These are phyloP conservation scores for Candidula unifasciata DNA, from an alignment of 2,888 invertebrate genomes.

Conservation along the genomic window DNA sequence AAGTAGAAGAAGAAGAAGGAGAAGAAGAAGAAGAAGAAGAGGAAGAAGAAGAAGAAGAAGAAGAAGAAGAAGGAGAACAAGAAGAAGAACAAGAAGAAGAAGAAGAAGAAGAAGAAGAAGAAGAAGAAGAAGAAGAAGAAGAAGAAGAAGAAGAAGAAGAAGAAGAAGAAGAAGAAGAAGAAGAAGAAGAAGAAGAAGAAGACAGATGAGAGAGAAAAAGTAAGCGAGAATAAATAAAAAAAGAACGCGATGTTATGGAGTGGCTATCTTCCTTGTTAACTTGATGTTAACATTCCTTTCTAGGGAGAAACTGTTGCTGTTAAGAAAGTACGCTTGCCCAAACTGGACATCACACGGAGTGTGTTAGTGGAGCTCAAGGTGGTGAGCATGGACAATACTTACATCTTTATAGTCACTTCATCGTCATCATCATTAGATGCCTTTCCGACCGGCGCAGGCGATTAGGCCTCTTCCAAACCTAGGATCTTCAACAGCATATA, in stretches of 20 bases:
- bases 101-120: neutral
- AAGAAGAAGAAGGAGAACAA: no score
- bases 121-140: neutral
- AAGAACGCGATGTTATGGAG: neutral
- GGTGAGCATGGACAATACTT: conserved; percentile 50
- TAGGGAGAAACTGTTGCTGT: conserved; percentile 63
- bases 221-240: neutral
- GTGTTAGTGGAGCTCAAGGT: conserved; percentile 89
- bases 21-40: neutral
- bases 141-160: neutral
- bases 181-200: no score
- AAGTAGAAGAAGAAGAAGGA: neutral
- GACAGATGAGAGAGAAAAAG: neutral
- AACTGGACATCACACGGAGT: conserved; percentile 60
- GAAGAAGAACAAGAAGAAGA: neutral
- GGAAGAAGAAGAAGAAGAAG: neutral
- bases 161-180: neutral
- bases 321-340: conserved; percentile 61
- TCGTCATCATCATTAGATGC: no score
- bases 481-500: no score
- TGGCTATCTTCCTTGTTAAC: no score
- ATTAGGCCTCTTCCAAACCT: no score
- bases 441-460: no score
- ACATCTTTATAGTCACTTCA: no score
- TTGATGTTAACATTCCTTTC: neutral